phyloP scores from a whole-genome alignment of 1,140 invertebrate species.

The Lanistes nyassanus region DNA sequence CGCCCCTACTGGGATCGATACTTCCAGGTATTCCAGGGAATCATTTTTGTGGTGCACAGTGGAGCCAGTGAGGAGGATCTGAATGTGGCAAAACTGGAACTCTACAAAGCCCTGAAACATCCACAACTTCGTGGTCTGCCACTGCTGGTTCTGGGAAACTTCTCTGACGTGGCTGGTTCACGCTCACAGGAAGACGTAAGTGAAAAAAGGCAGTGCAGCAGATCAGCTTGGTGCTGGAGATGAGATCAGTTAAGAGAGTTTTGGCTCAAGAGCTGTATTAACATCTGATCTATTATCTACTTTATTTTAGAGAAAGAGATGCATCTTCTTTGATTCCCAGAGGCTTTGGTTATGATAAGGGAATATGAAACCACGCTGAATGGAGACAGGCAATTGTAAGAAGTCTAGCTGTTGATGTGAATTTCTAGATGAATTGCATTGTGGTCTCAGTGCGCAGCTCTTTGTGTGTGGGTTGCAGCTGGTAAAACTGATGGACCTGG shows the following conservation, averaged over 20 bases:
- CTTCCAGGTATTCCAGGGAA: conserved; percentile 52
- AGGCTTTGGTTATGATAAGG: neutral
- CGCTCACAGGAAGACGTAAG: conserved; percentile 47
- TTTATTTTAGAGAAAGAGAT: neutral
- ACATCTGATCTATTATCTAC: neutral
- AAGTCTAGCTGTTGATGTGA: neutral
- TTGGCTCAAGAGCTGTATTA: neutral
- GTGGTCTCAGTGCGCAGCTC: neutral
- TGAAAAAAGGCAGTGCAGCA: neutral
- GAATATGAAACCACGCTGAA: neutral
- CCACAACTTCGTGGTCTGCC: conserved; percentile 54
- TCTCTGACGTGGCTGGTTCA: conserved; percentile 48
- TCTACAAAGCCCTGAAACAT: conserved; percentile 52
- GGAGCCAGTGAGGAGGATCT: conserved; percentile 43
- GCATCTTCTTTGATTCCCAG: neutral
- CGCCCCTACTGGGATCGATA: conserved; percentile 61
- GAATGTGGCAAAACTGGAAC: conserved; percentile 43
- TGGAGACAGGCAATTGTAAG: neutral
- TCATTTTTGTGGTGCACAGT: conserved; percentile 61
- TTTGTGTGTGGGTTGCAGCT: conserved; percentile 35
- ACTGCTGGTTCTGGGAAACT: conserved; percentile 51
- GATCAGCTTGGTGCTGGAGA: neutral
- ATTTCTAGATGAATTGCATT: neutral
- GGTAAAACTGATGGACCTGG: conserved; percentile 42
- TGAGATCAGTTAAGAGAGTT: neutral